Base-by-base conservation (phyloP, 2,113 vertebrate species). In the Tyrannus savana region DNA sequence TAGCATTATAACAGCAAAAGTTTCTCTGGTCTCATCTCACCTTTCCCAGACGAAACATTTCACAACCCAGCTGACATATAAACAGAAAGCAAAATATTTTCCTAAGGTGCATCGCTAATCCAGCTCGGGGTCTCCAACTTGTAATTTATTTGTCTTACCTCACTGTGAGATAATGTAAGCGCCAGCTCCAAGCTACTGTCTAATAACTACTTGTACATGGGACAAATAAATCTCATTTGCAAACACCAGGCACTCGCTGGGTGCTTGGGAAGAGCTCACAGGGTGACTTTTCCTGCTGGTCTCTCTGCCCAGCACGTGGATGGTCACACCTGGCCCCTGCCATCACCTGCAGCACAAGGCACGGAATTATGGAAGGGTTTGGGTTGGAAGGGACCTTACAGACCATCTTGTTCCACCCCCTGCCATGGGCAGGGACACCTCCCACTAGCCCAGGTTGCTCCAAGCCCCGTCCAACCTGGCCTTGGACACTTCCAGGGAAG, bases 1-100 rank as follows among this genome's bases (percentile, higher is more conserved):
- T 87, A 93, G 83, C 83, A 52, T 81, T 81, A 24, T 44, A 87
- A 89, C 59, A 97, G 89, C 95, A 96, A 93, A 87, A 93, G 76
- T 89, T 97, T 74, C 79, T 82, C 84, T 53, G 84, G 68, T 94
- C 94, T 97, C 50, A 8, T 81, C 93, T 94, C 96, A 97, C 92
- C 95, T 97, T 96, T 93, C 93, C 93, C 94, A 95, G 92, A 96
- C 93, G 94, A 96, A 96, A 90, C 91, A 64, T 84, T 95, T 97
- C 90, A 93, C 93, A 95, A 60, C 76, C 59, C 94, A 59, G 76
- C 91, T 50, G 91, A 74, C 83, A 77, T 56, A 93, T 76, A 97
- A 95, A 96, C 92, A 97, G 89, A 86, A 95, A 96, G 17, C 83
- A 94, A 96, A 96, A 96, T 93, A 94, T 95, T 96, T 95, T 96